Evolutionary conservation across 2,888 invertebrate species (phyloP), one percentile per base, ranked within the genome.

Genomic region (Parapristionchus giblindavisi): DNA sequence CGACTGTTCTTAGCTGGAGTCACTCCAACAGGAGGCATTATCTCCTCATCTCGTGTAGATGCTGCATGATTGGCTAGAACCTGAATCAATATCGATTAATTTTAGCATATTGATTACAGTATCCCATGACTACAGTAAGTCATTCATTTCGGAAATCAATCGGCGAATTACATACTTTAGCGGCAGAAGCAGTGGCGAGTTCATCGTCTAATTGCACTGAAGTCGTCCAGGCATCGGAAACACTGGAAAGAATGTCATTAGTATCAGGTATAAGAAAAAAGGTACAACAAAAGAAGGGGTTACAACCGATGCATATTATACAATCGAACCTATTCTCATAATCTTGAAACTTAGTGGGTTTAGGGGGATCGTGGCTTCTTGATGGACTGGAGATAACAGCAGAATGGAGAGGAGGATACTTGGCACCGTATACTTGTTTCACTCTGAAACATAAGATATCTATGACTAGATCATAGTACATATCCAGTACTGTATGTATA

Each of bases 381-480:
- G 54, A 54, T 24, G 70, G 70, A 17, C 36, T 38, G 14, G 38
- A 17, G 54, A 54, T 21, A 5, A 51, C 29, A 36, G 66, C 51
- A 8, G 40, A 29, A 21, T 65, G 68, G 14, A 70, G 70, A 14
- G 87, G 85, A 34, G 87, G 87, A 75, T 87, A 87, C 61, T 83
- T 83, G n/a, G 87, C 87, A n/a, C 87, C 87, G 76, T 85, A 85
- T 17, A 87, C 83, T n/a, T n/a, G n/a, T n/a, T n/a, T n/a, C n/a
- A n/a, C n/a, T n/a, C n/a, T n/a, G n/a, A n/a, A n/a, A n/a, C n/a
- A n/a, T n/a, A n/a, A n/a, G n/a, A n/a, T n/a, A n/a, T n/a, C n/a
- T n/a, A n/a, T n/a, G n/a, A n/a, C n/a, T n/a, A n/a, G n/a, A n/a
- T n/a, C n/a, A n/a, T n/a, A n/a, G n/a, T n/a, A n/a, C n/a, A n/a